Conservation (phyloP, 2,113 vertebrate genomes). For the Origma solitaria region DNA sequence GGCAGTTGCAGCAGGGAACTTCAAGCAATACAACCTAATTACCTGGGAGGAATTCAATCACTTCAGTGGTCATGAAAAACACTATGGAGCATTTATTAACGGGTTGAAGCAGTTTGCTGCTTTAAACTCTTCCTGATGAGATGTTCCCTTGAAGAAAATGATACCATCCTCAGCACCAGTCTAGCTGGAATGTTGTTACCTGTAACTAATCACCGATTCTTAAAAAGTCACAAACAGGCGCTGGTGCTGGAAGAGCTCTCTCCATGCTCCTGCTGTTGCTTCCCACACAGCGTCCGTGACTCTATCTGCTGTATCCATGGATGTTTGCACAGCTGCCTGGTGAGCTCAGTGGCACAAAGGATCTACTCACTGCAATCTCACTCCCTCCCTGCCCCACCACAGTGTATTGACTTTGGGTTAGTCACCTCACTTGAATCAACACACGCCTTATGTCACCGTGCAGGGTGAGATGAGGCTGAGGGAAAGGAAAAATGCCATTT, state of each 20-base stretch:
- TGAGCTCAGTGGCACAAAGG: neutral
- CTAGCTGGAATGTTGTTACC: neutral
- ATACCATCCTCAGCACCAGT: neutral
- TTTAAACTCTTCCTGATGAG: neutral
- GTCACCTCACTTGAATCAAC: neutral
- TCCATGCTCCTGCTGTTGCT: neutral
- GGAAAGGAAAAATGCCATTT: neutral
- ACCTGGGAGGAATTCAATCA: neutral
- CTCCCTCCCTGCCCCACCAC: accelerated
- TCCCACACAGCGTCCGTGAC: neutral
- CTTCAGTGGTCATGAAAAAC: neutral
- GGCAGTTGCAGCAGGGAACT: neutral
- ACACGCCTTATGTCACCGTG: accelerated
- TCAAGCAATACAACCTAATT: neutral
- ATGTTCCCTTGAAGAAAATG: neutral
- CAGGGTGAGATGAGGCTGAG: neutral
- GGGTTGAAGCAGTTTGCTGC: neutral
- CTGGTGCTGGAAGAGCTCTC: neutral
- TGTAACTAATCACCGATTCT: neutral
- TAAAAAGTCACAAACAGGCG: neutral
- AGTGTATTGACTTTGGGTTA: neutral
- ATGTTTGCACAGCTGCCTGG: neutral
- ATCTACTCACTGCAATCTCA: neutral
- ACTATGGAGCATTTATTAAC: neutral
- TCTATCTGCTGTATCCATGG: neutral